Percentiles rank a stretch among this genome's conserved stretches.
phyloP scores from a whole-genome alignment of 2,888 invertebrate species.

The Pammene aurita region DNA sequence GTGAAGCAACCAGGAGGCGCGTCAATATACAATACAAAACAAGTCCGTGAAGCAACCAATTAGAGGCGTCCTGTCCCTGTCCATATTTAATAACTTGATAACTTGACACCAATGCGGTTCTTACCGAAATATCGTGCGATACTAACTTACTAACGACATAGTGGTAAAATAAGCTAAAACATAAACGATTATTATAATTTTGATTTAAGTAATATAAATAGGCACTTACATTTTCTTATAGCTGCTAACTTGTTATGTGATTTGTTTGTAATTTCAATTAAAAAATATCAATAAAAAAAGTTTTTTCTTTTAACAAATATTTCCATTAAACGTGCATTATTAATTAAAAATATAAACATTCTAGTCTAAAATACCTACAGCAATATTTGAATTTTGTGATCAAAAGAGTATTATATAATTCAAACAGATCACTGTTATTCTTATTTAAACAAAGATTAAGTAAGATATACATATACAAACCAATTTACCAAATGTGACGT shows the following conservation, averaged over 20 bases:
- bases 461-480: background rate
- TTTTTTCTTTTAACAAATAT: too few relatives aligned
- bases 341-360: too few relatives aligned
- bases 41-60: slow-evolving; percentile 9
- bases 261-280: too few relatives aligned
- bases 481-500: background rate
- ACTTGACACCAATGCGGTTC: background rate
- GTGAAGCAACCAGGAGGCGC: slow-evolving; percentile 4
- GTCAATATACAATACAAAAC: background rate
- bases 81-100: slow-evolving; percentile 14
- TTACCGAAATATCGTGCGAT: background rate
- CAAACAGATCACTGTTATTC: slow-evolving; percentile 42
- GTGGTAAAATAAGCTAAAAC: background rate
- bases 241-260: too few relatives aligned
- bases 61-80: slow-evolving; percentile 11
- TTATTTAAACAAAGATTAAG: slow-evolving; percentile 13
- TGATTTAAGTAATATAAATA: too few relatives aligned
- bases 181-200: too few relatives aligned
- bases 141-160: background rate
- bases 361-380: too few relatives aligned
- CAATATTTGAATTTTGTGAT: slow-evolving; percentile 44
- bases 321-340: too few relatives aligned
- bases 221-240: too few relatives aligned
- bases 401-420: slow-evolving; percentile 44
- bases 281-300: background rate